A percentile compares a stretch with the other conserved stretches of the same genome.
phyloP scores from a whole-genome alignment of 1,140 invertebrate species.

The Trachymyrmex cornetzi region DNA sequence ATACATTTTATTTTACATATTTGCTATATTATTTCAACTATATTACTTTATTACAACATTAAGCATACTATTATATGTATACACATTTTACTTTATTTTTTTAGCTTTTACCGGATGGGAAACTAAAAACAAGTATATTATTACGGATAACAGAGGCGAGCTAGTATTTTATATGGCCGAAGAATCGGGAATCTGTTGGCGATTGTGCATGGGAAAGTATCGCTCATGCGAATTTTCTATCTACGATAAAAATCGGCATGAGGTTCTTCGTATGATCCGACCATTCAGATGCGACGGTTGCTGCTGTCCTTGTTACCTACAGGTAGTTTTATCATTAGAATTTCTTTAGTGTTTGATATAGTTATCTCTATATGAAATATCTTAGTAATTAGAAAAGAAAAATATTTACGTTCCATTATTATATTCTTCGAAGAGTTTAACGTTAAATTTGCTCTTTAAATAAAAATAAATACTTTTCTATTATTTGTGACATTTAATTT shows the following conservation, averaged over 20 bases:
- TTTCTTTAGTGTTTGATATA: background rate
- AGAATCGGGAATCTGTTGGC: slow-evolving; percentile 92
- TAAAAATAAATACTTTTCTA: background rate
- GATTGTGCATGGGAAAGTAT: slow-evolving; percentile 92
- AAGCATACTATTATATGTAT: background rate
- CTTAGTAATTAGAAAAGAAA: background rate
- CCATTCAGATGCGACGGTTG: slow-evolving; percentile 87
- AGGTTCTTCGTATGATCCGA: slow-evolving; percentile 89
- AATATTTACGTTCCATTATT: background rate
- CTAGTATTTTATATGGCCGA: slow-evolving; percentile 94
- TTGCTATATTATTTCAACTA: background rate
- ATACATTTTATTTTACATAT: background rate
- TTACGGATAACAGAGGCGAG: slow-evolving; percentile 66
- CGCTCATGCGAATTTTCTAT: slow-evolving; percentile 96
- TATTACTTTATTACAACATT: background rate
- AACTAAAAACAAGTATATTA: slow-evolving; percentile 78
- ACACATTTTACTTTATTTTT: background rate
- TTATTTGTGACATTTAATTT: background rate
- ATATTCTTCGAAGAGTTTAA: background rate
- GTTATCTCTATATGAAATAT: background rate
- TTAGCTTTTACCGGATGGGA: slow-evolving; percentile 76
- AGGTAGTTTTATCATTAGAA: slow-evolving; percentile 83
- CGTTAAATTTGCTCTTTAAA: background rate
- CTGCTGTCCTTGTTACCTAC: slow-evolving; percentile 89
- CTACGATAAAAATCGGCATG: slow-evolving; percentile 91